These are phyloP conservation scores for Chiridota heheva DNA, from an alignment of 35 echinoderm and acorn worm species.

Conservation along the genomic window DNA sequence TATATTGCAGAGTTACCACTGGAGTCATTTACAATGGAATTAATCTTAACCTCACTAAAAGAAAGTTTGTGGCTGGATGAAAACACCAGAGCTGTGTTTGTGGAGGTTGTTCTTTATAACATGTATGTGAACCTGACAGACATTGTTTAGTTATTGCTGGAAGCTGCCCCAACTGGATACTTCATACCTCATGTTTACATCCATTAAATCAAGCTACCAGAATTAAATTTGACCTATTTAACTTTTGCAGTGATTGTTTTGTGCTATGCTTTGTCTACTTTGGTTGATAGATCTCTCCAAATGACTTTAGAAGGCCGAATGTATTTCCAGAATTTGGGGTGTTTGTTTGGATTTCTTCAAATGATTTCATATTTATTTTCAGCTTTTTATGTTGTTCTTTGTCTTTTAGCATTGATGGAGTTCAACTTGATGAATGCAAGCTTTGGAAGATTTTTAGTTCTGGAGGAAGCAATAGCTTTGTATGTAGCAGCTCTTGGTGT, in stretches of 20 bases:
- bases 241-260: background rate
- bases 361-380: background rate
- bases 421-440: background rate
- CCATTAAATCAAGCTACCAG: background rate
- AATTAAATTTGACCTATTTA: background rate
- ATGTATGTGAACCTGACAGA: background rate
- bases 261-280: background rate
- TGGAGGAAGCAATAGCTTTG: background rate
- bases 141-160: background rate
- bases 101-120: constrained; percentile 25
- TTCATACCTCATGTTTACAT: background rate
- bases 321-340: background rate
- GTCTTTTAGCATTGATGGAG: background rate
- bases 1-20: constrained; percentile 30
- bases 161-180: background rate
- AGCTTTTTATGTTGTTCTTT: background rate
- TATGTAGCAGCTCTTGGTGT: background rate
- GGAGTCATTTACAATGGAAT: background rate
- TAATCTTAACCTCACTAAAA: background rate
- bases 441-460: background rate
- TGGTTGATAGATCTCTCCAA: constrained; percentile 3
- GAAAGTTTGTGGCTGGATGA: constrained; percentile 22
- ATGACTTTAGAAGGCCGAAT: background rate
- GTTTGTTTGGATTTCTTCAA: background rate
- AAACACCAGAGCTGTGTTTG: constrained; percentile 14